Conservation (phyloP, 2,113 vertebrate genomes). For the Suncus etruscus region DNA sequence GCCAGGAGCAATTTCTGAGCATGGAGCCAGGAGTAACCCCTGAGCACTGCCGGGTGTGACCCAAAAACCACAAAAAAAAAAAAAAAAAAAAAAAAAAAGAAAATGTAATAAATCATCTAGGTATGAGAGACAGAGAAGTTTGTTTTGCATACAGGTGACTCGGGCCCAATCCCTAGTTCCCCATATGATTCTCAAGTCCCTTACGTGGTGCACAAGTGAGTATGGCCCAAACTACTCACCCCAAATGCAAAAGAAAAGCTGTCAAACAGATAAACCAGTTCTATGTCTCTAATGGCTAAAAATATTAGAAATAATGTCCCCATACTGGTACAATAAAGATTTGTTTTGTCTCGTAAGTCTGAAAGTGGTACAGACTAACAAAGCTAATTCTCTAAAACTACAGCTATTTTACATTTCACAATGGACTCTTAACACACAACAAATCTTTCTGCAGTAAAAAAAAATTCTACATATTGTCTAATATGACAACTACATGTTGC, state of each 20-base stretch:
- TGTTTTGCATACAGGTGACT: too few relatives aligned
- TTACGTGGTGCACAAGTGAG: too few relatives aligned
- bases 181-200: too few relatives aligned
- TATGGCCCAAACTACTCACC: too few relatives aligned
- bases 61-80: too few relatives aligned
- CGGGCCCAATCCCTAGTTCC: too few relatives aligned
- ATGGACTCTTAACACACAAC: not conserved
- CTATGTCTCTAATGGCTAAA: conserved; percentile 1
- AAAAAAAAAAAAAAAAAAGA: too few relatives aligned
- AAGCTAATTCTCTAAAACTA: not conserved
- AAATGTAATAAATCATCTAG: too few relatives aligned
- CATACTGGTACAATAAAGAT: conserved; percentile 6
- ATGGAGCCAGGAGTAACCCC: too few relatives aligned
- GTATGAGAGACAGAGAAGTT: too few relatives aligned
- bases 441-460: not conserved
- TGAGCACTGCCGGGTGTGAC: too few relatives aligned
- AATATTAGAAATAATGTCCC: conserved; percentile 11
- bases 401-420: not conserved
- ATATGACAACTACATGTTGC: not conserved
- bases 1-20: too few relatives aligned
- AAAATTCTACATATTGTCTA: not conserved
- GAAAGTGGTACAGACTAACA: not conserved
- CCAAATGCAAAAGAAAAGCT: conserved; percentile 8
- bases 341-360: not conserved
- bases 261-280: conserved; percentile 15